A percentile compares a stretch with the other conserved stretches of the same genome.
Evolutionary conservation across 2,113 vertebrate species (phyloP).

Genomic region (Dromiciops gliroides): DNA sequence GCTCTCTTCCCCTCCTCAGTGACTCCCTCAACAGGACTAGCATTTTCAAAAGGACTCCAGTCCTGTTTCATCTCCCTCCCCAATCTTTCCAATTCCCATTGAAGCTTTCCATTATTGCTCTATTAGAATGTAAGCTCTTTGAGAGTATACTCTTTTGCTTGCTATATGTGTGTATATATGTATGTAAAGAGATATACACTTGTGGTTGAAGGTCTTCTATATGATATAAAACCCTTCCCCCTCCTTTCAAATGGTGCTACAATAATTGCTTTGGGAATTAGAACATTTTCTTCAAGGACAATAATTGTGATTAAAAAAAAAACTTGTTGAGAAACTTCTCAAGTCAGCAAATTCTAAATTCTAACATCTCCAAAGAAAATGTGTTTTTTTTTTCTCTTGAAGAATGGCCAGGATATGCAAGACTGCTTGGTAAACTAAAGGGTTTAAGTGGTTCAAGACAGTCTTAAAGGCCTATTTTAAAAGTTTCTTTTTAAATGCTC

Average conservation of each 20-base stretch:
- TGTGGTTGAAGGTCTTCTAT: conserved; percentile 1
- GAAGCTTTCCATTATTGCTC: too few relatives aligned
- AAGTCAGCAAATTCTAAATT: conserved; percentile 53
- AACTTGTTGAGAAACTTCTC: conserved; percentile 16
- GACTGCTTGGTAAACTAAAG: conserved; percentile 48
- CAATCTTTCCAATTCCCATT: too few relatives aligned
- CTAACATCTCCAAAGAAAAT: conserved; percentile 53
- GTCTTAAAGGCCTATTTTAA: conserved; percentile 33
- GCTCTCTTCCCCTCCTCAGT: neutral
- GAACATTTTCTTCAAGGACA: conserved; percentile 9
- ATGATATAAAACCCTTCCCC: neutral
- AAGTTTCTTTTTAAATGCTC: conserved; percentile 38
- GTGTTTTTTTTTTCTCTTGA: neutral
- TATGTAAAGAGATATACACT: too few relatives aligned
- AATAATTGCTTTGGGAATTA: conserved; percentile 21
- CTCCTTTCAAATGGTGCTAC: conserved; percentile 3
- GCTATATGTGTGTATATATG: too few relatives aligned
- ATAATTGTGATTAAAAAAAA: conserved; percentile 35
- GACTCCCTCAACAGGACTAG: neutral
- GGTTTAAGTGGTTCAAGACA: neutral
- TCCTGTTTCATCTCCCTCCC: too few relatives aligned
- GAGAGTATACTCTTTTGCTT: too few relatives aligned
- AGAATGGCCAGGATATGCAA: conserved; percentile 31
- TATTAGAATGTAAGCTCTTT: too few relatives aligned
- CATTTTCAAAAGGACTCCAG: too few relatives aligned